Base-by-base conservation (phyloP, 2,113 vertebrate species). In the Cyanocitta stelleri region DNA sequence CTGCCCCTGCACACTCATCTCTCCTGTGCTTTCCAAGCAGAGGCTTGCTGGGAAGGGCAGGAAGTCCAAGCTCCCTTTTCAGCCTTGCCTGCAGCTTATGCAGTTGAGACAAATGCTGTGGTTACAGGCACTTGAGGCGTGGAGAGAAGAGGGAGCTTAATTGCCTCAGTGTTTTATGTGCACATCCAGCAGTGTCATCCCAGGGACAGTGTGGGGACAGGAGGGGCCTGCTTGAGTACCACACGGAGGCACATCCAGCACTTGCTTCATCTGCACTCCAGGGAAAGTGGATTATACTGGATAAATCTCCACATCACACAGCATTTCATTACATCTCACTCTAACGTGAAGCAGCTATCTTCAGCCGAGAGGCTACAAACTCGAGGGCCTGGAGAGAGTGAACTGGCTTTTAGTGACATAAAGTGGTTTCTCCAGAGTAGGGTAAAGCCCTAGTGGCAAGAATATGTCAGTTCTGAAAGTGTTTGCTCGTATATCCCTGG, bases 121-220 rank as follows among this genome's bases (percentile, higher is more conserved):
- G 20, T 80, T 59, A 22, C n/a, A n/a, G 58, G 8, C 21, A 12
- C 59, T 76, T 0, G 1, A 49, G 24, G 51, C 0, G 0, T 12
- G 16, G 49, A 51, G 67, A 49, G 80, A 69, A 68, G 41, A 73
- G 35, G 59, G 33, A 79, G 14, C 6, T 87, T 33, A 8, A 32
- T 26, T 79, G 10, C 30, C 13, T 44, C 13, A 2, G 43, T 61
- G 14, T 48, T 81, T 44, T 44, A 19, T 7, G 2, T 49, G 15
- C 27, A 4, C 15, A 24, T 49, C n/a, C 55, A 18, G 58, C 9
- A 11, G 27, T 48, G 62, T n/a, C 27, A 5, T 23, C 39, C 35
- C 14, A 24, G 35, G 62, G 26, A 33, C 66, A 19, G 30, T 54
- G 35, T 4, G 4, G 24, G 68, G 35, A 71, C 26, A 26, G n/a